Evolutionary conservation across 2,113 vertebrate species (phyloP).

Genomic region (Alaudala cheleensis): DNA sequence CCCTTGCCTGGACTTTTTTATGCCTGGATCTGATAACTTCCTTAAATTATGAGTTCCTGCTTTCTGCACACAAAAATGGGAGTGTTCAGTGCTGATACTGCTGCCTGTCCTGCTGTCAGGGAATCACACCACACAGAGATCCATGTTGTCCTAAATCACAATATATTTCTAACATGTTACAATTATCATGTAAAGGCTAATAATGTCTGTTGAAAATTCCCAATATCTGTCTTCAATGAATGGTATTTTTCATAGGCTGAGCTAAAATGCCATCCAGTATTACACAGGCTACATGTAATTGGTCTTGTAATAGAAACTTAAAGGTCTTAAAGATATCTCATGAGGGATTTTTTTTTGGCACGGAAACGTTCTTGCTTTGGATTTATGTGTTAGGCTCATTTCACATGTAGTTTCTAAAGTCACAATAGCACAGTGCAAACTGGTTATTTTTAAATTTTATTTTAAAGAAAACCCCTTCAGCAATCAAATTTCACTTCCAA

Average conservation of each 20-base stretch:
- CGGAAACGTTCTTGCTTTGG: not conserved
- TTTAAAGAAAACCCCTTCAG: not conserved
- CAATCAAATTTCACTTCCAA: not conserved
- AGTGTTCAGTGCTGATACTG: not conserved
- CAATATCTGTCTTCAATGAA: not conserved
- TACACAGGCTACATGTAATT: not conserved
- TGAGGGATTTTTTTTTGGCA: not conserved
- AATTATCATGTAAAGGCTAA: not conserved
- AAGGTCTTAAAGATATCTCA: constrained; percentile 15
- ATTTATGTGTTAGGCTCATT: not conserved
- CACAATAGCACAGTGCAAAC: not conserved
- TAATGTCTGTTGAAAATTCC: not conserved
- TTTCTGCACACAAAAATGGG: not conserved
- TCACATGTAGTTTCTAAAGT: constrained; percentile 11
- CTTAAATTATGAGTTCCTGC: not conserved
- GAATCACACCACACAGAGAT: not conserved
- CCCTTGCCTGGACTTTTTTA: not conserved
- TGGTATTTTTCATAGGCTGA: constrained; percentile 9
- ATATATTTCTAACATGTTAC: not conserved
- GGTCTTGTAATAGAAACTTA: constrained; percentile 9
- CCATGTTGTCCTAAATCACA: not conserved
- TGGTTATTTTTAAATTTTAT: not conserved
- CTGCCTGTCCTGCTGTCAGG: not conserved
- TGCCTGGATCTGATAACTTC: not conserved
- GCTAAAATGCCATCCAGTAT: constrained; percentile 32